These are phyloP conservation scores for Drosophila formosana DNA, from an alignment of 2,888 invertebrate genomes.

Conservation along the genomic window DNA sequence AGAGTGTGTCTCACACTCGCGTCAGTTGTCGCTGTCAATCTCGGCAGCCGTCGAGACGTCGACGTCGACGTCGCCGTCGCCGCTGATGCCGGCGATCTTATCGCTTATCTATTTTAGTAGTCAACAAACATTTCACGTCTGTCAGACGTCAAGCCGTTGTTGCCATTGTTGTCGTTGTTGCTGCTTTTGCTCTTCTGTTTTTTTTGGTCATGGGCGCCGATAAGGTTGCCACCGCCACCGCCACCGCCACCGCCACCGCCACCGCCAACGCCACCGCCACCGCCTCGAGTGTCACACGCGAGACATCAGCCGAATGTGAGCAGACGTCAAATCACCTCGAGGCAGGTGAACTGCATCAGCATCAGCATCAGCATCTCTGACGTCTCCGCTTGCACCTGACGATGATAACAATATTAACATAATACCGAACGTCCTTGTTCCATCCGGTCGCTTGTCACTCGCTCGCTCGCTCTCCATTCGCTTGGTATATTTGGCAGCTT, in stretches of 20 bases:
- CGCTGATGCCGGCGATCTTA: conserved; percentile 53
- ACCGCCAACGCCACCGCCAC: conserved; percentile 30
- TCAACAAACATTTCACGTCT: conserved; percentile 54
- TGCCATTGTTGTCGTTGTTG: conserved; percentile 1
- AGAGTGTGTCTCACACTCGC: conserved; percentile 11
- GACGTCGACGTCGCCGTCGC: no score
- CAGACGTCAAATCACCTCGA: conserved; percentile 26
- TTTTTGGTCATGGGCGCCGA: conserved; percentile 47
- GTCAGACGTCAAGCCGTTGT: conserved; percentile 28
- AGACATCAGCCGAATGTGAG: conserved; percentile 42
- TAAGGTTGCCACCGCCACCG: conserved; percentile 47
- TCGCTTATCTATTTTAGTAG: conserved; percentile 67
- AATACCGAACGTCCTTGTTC: conserved; percentile 4
- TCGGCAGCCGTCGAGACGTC: conserved; percentile 57
- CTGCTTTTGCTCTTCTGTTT: background rate
- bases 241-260: conserved; percentile 23
- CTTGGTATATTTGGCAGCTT: background rate
- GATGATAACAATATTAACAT: background rate
- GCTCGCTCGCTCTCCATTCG: background rate
- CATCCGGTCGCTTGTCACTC: background rate
- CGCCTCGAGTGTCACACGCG: conserved; percentile 60
- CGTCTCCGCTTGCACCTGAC: background rate
- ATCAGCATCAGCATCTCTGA: no score
- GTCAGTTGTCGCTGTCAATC: conserved; percentile 33
- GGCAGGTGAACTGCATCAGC: conserved; percentile 14